Base-by-base conservation (phyloP, 2,888 invertebrate genomes). In the Tachystola acroxantha region DNA sequence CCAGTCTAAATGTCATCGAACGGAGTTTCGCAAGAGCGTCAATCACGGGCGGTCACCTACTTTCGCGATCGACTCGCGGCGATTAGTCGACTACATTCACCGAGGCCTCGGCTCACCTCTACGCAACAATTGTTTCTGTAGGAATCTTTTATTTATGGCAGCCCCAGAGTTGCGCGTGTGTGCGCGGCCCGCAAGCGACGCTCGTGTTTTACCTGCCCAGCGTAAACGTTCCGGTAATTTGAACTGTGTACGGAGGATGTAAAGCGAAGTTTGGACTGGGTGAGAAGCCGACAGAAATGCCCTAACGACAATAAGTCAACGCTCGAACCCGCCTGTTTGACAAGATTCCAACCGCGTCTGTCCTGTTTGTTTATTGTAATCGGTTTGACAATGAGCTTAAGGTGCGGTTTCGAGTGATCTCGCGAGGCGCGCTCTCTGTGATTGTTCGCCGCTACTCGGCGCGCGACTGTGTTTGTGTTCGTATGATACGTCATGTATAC, bases 341-440 rank as follows among this genome's bases (percentile, higher is more conserved):
- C 86, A 85, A 85, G 86, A 86, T 86, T 86, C 86, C 86, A 86
- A 82, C 84, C 84, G 84, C 85, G 82, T 81, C 84, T 84, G 81
- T 77, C 81, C 84, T 85, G 86, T 86, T 85, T 86, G 85, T 84
- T 86, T 85, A 86, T 85, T 84, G 84, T 86, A 86, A 85, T 85
- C 85, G 85, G 85, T 85, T 85, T 85, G 80, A 85, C 85, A 85
- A 86, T 85, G 82, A 78, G 85, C 85, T 85, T 86, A 86, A 86
- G 85, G 86, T 85, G 85, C 85, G 85, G 85, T 86, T 86, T 86
- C 82, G 80, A 81, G 78, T 86, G 86, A 84, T 85, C 79, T 79
- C 73, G 60, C 57, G 63, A 64, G 63, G 63, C 64, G 69, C 71
- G 71, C 72, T 71, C 72, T 65, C 67, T 65, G 66, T 68, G 79